Evolutionary conservation across 2,888 invertebrate genomes (phyloP).

Genomic region (Caenorhabditis sp.): DNA sequence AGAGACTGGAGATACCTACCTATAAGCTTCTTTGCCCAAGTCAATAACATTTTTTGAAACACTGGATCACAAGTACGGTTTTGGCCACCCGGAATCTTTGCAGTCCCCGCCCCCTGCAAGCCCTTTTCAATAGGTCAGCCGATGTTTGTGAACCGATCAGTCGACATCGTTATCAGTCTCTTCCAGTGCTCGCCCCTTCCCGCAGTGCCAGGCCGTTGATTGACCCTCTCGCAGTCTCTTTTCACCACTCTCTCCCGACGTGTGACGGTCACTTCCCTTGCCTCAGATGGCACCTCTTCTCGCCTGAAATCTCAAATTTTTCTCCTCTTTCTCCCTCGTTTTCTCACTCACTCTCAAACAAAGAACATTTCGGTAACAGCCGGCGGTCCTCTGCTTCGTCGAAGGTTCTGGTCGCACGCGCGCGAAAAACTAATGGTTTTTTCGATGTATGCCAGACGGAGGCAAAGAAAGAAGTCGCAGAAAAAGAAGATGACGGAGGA

Average conservation of each 20-base stretch:
- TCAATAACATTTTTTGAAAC: too few species aligned
- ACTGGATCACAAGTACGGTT: too few species aligned
- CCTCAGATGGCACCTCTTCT: slow-evolving; percentile 10
- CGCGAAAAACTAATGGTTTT: slow-evolving; percentile 53
- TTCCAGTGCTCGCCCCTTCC: slow-evolving; percentile 30
- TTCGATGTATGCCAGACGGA: slow-evolving; percentile 22
- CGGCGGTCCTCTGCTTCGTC: slow-evolving; percentile 22
- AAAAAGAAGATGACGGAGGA: slow-evolving; percentile 6
- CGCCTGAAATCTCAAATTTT: neutral
- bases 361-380: slow-evolving; percentile 55
- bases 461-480: too few species aligned
- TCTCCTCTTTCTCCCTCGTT: neutral
- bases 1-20: too few species aligned
- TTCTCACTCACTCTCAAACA: slow-evolving; percentile 46
- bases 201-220: slow-evolving; percentile 54
- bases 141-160: slow-evolving; percentile 28
- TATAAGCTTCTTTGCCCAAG: too few species aligned
- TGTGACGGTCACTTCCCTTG: slow-evolving; percentile 13
- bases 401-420: slow-evolving; percentile 45
- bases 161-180: slow-evolving; percentile 32
- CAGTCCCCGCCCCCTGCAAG: too few species aligned
- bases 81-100: too few species aligned
- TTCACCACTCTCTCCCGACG: slow-evolving; percentile 13
- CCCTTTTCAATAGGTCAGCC: slow-evolving; percentile 39
- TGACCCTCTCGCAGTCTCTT: slow-evolving; percentile 32